Base-by-base conservation (phyloP, 2,797 vertebrate genomes). In the Rallus crepitans region DNA sequence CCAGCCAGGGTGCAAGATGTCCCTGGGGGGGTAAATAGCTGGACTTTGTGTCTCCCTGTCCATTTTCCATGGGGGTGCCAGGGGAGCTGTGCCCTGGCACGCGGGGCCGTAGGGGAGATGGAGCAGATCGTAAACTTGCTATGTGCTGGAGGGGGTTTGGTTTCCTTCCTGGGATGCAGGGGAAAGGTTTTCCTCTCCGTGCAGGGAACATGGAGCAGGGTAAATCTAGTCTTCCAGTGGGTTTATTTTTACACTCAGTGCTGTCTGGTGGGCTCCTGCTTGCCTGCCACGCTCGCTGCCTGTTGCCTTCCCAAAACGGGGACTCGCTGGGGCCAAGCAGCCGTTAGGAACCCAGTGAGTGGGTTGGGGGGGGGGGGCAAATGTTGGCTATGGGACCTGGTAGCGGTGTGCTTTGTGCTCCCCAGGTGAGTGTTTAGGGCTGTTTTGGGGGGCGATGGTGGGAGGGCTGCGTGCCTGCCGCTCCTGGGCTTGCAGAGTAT, bases 161-260 rank as follows among this genome's bases (percentile, higher is more conserved):
- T 83, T 60, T 73, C 37, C 1, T 61, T 52, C 20, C 2, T 4
- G 60, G 75, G 84, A 76, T 65, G 77, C 89, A 66, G 94, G 48
- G 90, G 92, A 83, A 85, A 63, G 78, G 21, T 57, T 95, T 59
- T 63, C 69, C 83, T 71, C 47, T 24, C 56, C 0, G 15, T 64
- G 69, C 50, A 81, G 73, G 30, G 45, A 55, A 45, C 27, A 3
- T 23, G 73, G 18, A 76, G 71, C 84, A 33, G 64, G 39, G 75
- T 56, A 83, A 92, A 88, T 77, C 78, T 59, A 50, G 78, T 84
- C 96, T 94, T 92, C 88, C 95, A 93, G 71, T 81, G 82, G 60
- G 91, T 48, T 94, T 95, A 92, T 81, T 97, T 97, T 93, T 93
- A 71, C 77, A 48, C 80, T 33, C 4, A 30, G 31, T 61, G 45